Base-by-base conservation (phyloP, 2,888 invertebrate species). In the Chaitophorus viminalis region DNA sequence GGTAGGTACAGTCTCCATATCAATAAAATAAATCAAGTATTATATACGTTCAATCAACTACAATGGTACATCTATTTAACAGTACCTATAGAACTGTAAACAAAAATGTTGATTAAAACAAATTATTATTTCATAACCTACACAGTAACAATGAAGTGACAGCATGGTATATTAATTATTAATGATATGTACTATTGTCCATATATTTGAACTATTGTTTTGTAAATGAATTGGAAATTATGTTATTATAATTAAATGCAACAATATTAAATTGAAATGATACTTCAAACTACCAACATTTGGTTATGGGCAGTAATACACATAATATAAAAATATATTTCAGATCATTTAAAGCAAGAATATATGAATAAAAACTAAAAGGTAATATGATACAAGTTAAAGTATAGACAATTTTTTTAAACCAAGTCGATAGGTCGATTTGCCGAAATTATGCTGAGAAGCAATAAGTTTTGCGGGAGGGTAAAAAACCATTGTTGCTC, bases 51-150 rank as follows among this genome's bases (percentile, higher is more conserved):
- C 18, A 85, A 85, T 81, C 39, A 81, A 46, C 54, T 74, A 0
- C 79, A 74, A 74, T 54, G 1, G 72, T 39, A 60, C 87, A 87
- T 87, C 33, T 79, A 87, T 79, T 46, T 39, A 74, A 65, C n/a
- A 17, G 31, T 79, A n/a, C 54, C 25, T 29, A n/a, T 5, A 65
- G 36, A 39, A 81, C 31, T 39, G 0, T 46, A 8, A 25, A 31
- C 39, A 5, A 86, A 52, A 52, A 36, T 2, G 25, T 36, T 25
- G n/a, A 3, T 29, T 52, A 46, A 46, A 46, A 46, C 46, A 46
- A 46, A 14, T 9, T 9, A 31, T 74, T 75, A 21, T 39, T 31
- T 39, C 18, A 17, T 72, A 72, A 72, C n/a, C 70, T 31, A 72
- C n/a, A 65, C 65, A 17, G 17, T 68, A n/a, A 46, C 2, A 29